Conservation (phyloP, 2,888 invertebrate genomes). For the Aethes cnicana region DNA sequence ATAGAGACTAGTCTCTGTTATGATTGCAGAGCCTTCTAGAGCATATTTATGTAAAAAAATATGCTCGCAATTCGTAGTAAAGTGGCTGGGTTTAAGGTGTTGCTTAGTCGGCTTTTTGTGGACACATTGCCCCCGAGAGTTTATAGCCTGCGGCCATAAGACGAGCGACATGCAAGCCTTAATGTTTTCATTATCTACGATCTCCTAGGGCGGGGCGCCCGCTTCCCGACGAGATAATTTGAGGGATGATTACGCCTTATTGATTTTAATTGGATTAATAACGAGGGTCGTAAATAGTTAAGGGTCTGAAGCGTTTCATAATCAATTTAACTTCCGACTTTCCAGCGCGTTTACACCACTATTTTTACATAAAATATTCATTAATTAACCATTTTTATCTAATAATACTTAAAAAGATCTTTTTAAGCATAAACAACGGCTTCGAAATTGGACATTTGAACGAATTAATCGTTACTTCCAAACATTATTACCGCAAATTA, state of each 20-base stretch:
- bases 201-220: constrained; percentile 40
- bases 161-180: constrained; percentile 33
- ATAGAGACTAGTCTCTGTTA: background rate
- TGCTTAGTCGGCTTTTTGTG: constrained; percentile 18
- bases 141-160: constrained; percentile 18
- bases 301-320: constrained; percentile 25
- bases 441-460: constrained; percentile 43
- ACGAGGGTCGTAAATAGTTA: constrained; percentile 52
- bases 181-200: constrained; percentile 55
- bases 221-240: constrained; percentile 39
- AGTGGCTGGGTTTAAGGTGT: background rate
- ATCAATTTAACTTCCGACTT: constrained; percentile 28
- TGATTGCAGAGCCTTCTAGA: too few species aligned
- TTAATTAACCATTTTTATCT: too few species aligned
- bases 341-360: too few species aligned
- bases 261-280: constrained; percentile 65
- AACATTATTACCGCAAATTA: constrained; percentile 59
- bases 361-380: too few species aligned
- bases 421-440: constrained; percentile 14
- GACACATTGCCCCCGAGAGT: constrained; percentile 13
- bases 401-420: too few species aligned
- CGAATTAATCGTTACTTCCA: constrained; percentile 55
- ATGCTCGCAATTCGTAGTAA: too few species aligned
- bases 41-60: too few species aligned
- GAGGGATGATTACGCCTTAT: constrained; percentile 50